A percentile compares a stretch with the other conserved stretches of the same genome.
phyloP scores from a whole-genome alignment of 2,113 vertebrate species.

The Martes martes region DNA sequence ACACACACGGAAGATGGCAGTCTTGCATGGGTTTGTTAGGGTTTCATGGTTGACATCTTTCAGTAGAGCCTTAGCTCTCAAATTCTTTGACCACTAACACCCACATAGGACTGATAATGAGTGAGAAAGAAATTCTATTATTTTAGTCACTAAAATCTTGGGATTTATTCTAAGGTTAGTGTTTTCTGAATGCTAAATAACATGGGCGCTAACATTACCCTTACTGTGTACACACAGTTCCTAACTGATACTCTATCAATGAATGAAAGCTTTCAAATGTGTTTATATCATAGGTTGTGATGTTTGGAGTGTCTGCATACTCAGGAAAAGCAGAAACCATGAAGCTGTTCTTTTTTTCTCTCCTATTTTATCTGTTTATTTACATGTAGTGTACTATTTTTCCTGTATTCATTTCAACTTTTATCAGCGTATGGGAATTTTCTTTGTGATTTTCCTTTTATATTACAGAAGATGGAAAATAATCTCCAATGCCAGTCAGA shows the following conservation, averaged over 20 bases:
- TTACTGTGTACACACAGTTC: not conserved
- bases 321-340: not conserved
- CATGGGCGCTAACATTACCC: not conserved
- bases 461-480: not conserved
- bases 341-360: not conserved
- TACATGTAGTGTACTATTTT: not conserved
- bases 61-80: not conserved
- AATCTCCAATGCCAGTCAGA: not conserved
- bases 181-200: not conserved
- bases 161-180: not conserved
- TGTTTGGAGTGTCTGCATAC: not conserved
- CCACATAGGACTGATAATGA: not conserved
- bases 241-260: not conserved
- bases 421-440: not conserved
- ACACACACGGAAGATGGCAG: not conserved
- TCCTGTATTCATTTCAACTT: not conserved
- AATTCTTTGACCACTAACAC: not conserved
- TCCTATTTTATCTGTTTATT: not conserved
- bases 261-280: not conserved
- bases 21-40: not conserved
- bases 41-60: constrained; percentile 2
- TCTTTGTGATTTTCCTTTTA: constrained; percentile 14
- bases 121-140: not conserved
- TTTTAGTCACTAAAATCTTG: not conserved
- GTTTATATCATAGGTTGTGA: not conserved